A percentile compares a stretch with the other conserved stretches of the same genome.
These are phyloP conservation scores for Psephotus haematonotus DNA, from an alignment of 2,113 vertebrate genomes.

Conservation along the genomic window DNA sequence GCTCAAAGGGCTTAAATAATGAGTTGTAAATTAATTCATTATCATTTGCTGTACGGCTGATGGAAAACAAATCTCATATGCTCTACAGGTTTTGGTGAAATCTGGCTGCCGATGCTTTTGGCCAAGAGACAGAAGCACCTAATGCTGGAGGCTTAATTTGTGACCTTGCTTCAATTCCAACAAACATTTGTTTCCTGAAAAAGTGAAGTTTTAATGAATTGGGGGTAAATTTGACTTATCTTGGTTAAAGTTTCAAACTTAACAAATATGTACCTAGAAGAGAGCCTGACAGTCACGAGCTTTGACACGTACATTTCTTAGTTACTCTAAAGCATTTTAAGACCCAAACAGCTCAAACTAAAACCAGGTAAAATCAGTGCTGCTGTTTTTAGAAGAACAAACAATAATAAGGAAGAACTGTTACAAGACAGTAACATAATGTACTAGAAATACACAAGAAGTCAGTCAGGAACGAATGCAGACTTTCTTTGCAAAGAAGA, in stretches of 20 bases:
- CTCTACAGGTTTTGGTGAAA: background rate
- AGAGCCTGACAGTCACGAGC: background rate
- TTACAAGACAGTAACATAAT: background rate
- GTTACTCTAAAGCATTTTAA: background rate
- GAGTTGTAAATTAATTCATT: constrained; percentile 1
- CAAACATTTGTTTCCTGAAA: background rate
- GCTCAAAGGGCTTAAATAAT: constrained; percentile 4
- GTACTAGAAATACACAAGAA: background rate
- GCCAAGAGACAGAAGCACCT: background rate
- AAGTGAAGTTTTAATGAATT: background rate
- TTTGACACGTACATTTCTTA: background rate
- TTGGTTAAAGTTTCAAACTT: background rate
- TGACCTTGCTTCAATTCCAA: background rate
- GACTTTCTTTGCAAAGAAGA: background rate
- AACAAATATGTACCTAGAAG: background rate
- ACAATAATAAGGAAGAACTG: background rate
- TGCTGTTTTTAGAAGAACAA: background rate
- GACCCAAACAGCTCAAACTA: background rate
- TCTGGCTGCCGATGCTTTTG: background rate
- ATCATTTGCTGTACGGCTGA: background rate
- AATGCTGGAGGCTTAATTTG: background rate
- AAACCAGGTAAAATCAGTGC: background rate
- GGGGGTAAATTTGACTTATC: background rate
- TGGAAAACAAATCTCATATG: background rate
- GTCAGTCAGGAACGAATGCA: background rate